phyloP scores from a whole-genome alignment of 2,888 invertebrate genomes.

The Acleris holmiana region DNA sequence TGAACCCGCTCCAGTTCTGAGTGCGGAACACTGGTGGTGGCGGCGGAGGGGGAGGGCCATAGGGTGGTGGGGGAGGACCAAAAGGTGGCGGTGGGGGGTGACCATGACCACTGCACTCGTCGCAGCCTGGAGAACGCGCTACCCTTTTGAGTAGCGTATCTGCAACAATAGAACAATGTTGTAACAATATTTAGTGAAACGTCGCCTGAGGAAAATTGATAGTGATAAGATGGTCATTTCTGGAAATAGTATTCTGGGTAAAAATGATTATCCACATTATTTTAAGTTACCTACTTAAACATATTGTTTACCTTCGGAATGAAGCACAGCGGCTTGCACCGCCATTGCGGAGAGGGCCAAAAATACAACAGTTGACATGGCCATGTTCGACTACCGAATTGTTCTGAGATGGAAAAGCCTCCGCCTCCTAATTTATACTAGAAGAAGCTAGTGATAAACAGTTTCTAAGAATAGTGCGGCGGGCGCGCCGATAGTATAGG shows the following conservation, averaged over 20 bases:
- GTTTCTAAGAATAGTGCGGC: conserved; percentile 61
- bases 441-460: conserved; percentile 43
- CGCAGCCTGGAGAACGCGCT: conserved; percentile 50
- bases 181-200: not conserved
- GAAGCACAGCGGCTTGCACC: conserved; percentile 51
- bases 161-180: conserved; percentile 41
- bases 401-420: conserved; percentile 47
- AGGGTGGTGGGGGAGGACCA: not conserved
- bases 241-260: too few species aligned
- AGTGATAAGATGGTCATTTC: too few species aligned
- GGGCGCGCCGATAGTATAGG: conserved; percentile 40
- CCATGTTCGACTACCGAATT: conserved; percentile 49
- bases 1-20: conserved; percentile 64
- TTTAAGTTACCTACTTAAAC: not conserved
- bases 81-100: conserved; percentile 33
- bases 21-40: conserved; percentile 54
- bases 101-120: conserved; percentile 39
- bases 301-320: conserved; percentile 42
- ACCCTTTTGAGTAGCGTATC: conserved; percentile 47
- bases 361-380: conserved; percentile 46
- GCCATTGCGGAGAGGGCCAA: conserved; percentile 48
- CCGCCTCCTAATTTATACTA: conserved; percentile 56
- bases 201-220: too few species aligned
- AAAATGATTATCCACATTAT: not conserved
- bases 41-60: conserved; percentile 35